Base-by-base conservation (phyloP, 2,797 vertebrate species). In the Syndactyla subalaris region DNA sequence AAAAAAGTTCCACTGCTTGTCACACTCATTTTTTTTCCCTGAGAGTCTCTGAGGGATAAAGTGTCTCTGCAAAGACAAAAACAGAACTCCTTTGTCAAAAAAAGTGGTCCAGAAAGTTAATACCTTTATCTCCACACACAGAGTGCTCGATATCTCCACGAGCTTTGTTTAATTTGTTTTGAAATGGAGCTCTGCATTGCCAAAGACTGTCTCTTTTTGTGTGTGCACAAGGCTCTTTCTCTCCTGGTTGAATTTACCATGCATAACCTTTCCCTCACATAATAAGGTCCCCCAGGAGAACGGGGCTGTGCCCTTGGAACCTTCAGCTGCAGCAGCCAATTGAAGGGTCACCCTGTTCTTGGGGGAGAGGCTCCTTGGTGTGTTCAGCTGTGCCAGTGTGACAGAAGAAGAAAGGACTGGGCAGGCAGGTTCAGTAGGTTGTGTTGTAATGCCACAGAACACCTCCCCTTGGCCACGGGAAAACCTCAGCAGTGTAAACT, bases 21-120 rank as follows among this genome's bases (percentile, higher is more conserved):
- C 93, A 76, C 1, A 6, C n/a, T 83, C 3, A 2, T 45, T 54
- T 76, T 90, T 54, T 80, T 71, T 54, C 13, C 62, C 39, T 70
- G 65, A 82, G 49, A n/a, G 38, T 71, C 80, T 95, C 94, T 76
- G 51, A 91, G 78, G 70, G 52, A 86, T 75, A 63, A 18, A 91
- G 5, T 46, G 45, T 61, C 67, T 90, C 73, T 86, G 61, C 41
- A 88, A 87, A 88, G 70, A 92, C 67, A 93, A 87, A 92, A 91
- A 51, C 38, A 67, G 70, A 89, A 58, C 39, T 72, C 39, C 52
- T 88, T 78, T 73, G 59, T 73, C 15, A 62, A 88, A 93, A 90
- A 90, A 85, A 89, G 63, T 24, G 52, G n/a, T 72, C 38, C 36
- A 81, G 85, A 74, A 95, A 95, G 46, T 71, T 85, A 92, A 96